Percentiles rank a stretch among this genome's conserved stretches.
Conservation (phyloP, 2,797 vertebrate genomes). For the Coluber constrictor region DNA sequence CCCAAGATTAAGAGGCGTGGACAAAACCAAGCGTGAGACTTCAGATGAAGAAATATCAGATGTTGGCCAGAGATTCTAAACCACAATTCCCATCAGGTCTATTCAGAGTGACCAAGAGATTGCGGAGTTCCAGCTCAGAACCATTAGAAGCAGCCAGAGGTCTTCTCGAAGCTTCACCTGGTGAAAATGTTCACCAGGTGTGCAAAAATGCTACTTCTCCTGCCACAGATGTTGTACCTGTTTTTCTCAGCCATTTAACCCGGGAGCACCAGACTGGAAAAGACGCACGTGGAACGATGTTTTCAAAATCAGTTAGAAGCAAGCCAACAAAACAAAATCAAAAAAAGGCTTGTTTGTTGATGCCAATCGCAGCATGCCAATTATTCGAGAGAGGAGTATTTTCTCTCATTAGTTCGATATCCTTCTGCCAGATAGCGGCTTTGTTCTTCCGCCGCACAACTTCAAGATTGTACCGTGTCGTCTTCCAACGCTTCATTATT, state of each 20-base stretch:
- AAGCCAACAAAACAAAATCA: neutral
- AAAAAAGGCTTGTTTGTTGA: slow-evolving; percentile 6
- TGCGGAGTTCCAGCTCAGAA: neutral
- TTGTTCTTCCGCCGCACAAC: slow-evolving; percentile 10
- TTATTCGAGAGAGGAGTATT: neutral
- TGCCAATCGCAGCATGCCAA: slow-evolving; percentile 19
- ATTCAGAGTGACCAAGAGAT: neutral
- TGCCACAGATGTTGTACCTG: neutral
- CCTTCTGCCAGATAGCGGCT: slow-evolving; percentile 29
- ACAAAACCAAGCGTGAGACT: neutral
- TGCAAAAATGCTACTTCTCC: neutral
- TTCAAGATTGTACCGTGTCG: slow-evolving; percentile 46
- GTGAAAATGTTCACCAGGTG: neutral
- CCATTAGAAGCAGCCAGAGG: neutral
- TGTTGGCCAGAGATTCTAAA: neutral
- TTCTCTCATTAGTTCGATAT: slow-evolving; percentile 33
- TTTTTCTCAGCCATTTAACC: neutral
- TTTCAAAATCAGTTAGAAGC: slow-evolving; percentile 23
- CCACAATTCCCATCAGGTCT: neutral
- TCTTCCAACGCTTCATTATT: slow-evolving; percentile 58
- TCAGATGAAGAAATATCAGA: neutral
- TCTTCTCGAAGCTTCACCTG: too few species aligned
- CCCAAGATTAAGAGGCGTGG: neutral
- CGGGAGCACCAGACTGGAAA: neutral
- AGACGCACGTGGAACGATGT: neutral